Conservation (phyloP, 2,888 invertebrate genomes). For the Anorthoa munda region DNA sequence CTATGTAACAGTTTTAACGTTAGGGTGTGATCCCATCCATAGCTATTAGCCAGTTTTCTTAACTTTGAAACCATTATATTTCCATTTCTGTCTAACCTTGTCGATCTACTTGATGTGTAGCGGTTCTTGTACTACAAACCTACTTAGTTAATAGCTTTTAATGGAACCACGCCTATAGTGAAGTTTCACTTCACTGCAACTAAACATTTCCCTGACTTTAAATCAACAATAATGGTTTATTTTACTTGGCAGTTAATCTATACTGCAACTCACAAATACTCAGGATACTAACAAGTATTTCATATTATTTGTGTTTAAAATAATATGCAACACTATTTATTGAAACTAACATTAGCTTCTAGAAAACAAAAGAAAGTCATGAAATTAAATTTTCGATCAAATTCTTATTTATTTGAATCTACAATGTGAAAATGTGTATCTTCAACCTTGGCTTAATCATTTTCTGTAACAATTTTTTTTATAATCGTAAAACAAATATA, state of each 20-base stretch:
- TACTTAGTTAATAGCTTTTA: no score
- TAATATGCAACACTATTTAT: conserved; percentile 66
- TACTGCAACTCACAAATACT: conserved; percentile 69
- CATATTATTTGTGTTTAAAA: conserved; percentile 56
- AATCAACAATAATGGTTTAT: conserved; percentile 40
- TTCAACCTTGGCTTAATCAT: conserved; percentile 41
- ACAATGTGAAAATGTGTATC: conserved; percentile 34
- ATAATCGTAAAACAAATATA: conserved; percentile 44
- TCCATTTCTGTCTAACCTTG: no score
- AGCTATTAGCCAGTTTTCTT: no score
- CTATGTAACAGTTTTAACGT: no score
- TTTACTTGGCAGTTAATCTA: conserved; percentile 41
- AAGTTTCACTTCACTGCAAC: not conserved
- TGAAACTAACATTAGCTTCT: conserved; percentile 62
- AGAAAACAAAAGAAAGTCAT: conserved; percentile 42
- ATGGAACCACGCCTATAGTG: no score
- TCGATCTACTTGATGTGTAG: no score
- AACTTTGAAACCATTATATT: no score
- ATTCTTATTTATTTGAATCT: conserved; percentile 62
- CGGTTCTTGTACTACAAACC: no score
- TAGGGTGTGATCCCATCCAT: no score
- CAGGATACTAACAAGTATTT: conserved; percentile 70
- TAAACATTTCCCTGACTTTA: conserved; percentile 5
- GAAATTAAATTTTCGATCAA: conserved; percentile 58
- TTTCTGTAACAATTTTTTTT: conserved; percentile 52